A percentile compares a stretch with the other conserved stretches of the same genome.
phyloP scores from a whole-genome alignment of 2,797 vertebrate species.

The Chloroceryle inda region DNA sequence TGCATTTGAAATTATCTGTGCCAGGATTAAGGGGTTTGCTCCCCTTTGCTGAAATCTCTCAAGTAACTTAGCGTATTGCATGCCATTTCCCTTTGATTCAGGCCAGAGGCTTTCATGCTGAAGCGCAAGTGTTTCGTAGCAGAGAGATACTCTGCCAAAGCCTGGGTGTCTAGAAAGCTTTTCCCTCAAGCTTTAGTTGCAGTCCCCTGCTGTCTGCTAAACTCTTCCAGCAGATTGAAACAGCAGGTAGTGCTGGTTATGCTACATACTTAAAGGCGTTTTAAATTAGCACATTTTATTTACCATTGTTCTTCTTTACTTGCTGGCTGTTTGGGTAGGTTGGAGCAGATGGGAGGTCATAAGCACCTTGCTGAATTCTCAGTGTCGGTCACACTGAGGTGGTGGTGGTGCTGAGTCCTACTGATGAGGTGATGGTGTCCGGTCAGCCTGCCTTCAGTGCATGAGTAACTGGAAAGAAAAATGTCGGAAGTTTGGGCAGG shows the following conservation, averaged over 20 bases:
- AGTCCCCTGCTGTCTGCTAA: conserved; percentile 65
- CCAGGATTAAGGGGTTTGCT: conserved; percentile 25
- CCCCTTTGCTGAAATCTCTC: conserved; percentile 24
- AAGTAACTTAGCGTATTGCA: conserved; percentile 1
- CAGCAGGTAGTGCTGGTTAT: conserved; percentile 68
- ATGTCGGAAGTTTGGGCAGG: not conserved
- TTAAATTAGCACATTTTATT: conserved; percentile 72
- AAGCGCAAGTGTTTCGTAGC: conserved; percentile 12
- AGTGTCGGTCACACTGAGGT: rapidly evolving
- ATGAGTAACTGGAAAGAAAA: rapidly evolving
- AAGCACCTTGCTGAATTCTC: not conserved
- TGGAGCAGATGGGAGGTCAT: not conserved
- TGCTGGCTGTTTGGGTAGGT: not conserved
- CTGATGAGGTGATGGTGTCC: not conserved
- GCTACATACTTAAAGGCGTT: conserved; percentile 60
- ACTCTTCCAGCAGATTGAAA: conserved; percentile 71
- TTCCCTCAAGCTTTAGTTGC: conserved; percentile 63
- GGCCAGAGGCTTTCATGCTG: conserved; percentile 29
- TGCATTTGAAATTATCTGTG: not conserved
- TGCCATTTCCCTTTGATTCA: conserved; percentile 52
- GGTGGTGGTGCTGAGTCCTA: not conserved
- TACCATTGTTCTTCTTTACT: conserved; percentile 34
- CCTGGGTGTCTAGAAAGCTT: conserved; percentile 54
- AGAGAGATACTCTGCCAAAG: conserved; percentile 12
- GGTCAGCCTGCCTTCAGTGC: rapidly evolving